These are phyloP conservation scores for Thamnaconus septentrionalis DNA, from an alignment of 2,113 vertebrate genomes.

Conservation along the genomic window DNA sequence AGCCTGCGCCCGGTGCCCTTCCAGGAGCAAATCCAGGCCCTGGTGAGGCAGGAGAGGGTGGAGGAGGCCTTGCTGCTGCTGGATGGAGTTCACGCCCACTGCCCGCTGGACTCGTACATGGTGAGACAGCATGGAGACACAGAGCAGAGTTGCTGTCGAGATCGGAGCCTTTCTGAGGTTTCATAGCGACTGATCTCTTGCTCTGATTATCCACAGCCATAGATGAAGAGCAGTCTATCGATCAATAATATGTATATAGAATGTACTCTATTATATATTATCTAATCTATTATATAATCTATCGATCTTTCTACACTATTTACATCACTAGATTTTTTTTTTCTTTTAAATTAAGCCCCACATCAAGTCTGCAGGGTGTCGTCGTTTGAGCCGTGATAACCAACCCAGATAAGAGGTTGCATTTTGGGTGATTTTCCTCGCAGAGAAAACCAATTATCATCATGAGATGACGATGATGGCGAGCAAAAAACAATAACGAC, in stretches of 20 bases:
- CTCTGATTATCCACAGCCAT: neutral
- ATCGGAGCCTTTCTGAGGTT: neutral
- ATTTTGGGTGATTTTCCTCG: too few relatives aligned
- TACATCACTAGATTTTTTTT: neutral
- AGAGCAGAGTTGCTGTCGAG: neutral
- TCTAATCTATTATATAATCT: too few relatives aligned
- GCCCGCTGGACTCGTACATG: constrained; percentile 53
- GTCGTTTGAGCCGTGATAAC: too few relatives aligned
- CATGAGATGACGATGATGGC: too few relatives aligned
- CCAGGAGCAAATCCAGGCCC: constrained; percentile 60
- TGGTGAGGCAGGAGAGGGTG: constrained; percentile 46
- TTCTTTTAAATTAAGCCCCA: neutral
- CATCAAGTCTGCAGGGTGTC: neutral
- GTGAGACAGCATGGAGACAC: constrained; percentile 37
- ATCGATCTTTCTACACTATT: too few relatives aligned
- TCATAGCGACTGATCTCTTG: neutral
- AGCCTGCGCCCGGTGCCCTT: constrained; percentile 54
- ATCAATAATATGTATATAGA: too few relatives aligned
- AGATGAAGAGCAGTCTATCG: too few relatives aligned
- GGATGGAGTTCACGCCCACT: constrained; percentile 51
- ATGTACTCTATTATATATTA: too few relatives aligned
- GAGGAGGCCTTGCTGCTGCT: constrained; percentile 65
- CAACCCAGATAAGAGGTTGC: too few relatives aligned
- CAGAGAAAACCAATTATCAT: too few relatives aligned
- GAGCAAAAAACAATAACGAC: too few relatives aligned